phyloP scores from a whole-genome alignment of 2,113 vertebrate species.

The Columba livia region DNA sequence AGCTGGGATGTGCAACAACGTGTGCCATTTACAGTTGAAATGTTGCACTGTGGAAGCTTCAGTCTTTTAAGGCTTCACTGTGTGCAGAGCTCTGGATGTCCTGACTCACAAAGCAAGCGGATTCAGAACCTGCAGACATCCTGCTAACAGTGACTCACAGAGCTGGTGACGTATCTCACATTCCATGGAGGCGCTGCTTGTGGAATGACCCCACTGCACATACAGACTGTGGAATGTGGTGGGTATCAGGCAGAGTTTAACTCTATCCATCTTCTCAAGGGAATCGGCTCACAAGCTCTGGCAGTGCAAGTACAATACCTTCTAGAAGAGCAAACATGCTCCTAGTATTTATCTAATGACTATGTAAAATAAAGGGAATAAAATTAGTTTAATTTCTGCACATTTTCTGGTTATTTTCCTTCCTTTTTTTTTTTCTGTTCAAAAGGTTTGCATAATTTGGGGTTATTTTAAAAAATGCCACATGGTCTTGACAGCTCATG shows the following conservation, averaged over 20 bases:
- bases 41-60: neutral
- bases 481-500: neutral
- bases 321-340: neutral
- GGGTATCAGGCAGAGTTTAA: constrained; percentile 39
- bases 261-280: constrained; percentile 3
- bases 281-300: neutral
- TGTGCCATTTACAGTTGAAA: neutral
- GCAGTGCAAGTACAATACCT: neutral
- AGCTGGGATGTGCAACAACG: neutral
- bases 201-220: constrained; percentile 18
- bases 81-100: neutral
- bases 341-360: neutral
- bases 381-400: neutral
- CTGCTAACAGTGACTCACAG: neutral
- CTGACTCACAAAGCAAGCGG: neutral
- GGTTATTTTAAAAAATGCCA: neutral
- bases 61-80: neutral
- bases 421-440: neutral
- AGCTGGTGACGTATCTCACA: neutral
- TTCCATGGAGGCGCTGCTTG: neutral
- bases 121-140: neutral
- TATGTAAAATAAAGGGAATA: neutral
- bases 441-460: neutral
- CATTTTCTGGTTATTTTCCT: neutral
- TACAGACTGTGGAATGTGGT: constrained; percentile 34